Base-by-base conservation (phyloP, 2,888 invertebrate genomes). In the Xanthia icteritia region DNA sequence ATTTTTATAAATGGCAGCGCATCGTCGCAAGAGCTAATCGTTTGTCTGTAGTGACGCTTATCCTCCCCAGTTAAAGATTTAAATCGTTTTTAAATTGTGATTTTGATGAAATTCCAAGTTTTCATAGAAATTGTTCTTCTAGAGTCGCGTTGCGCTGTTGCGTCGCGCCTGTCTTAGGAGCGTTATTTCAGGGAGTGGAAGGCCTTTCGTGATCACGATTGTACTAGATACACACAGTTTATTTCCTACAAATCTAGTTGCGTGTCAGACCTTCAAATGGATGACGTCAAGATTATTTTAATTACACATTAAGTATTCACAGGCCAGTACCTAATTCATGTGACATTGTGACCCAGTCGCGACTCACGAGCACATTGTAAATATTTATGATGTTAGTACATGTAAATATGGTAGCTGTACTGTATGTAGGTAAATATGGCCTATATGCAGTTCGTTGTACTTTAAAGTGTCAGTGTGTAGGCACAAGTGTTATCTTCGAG, bases 371-470 rank as follows among this genome's bases (percentile, higher is more conserved):
- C 76, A 56, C 76, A 36, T 69, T 56, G 76, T 85, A 54, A 69
- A 75, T 76, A 81, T 82, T 69, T 74, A 84, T 84, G 67, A 73
- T 63, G 63, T 71, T 31, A 51, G 45, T 61, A 76, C 72, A 68
- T 56, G 56, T 65, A 58, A 60, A 54, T 69, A 63, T 64, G 36
- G 42, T 42, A 51, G 48, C 17, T 54, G 27, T 51, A 65, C 17
- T 54, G 27, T 51, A 65, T 15, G 23, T 48, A 65, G 9, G 48
- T 56, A 54, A 36, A 63, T 68, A n/a, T 54, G 54, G 17, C 36
- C 58, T 36, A 66, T 71, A 51, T 80, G 27, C 31, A 56, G 56
- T 74, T 79, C 66, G 63, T 81, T 67, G 60, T 51, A 27, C 66
- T 73, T n/a, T 56, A 13, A 36, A 45, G 27, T 23, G 11, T 73